Percentiles rank a stretch among this genome's conserved stretches.
These are phyloP conservation scores for Drosophila fungiperda DNA, from an alignment of 2,888 invertebrate species.

Conservation along the genomic window DNA sequence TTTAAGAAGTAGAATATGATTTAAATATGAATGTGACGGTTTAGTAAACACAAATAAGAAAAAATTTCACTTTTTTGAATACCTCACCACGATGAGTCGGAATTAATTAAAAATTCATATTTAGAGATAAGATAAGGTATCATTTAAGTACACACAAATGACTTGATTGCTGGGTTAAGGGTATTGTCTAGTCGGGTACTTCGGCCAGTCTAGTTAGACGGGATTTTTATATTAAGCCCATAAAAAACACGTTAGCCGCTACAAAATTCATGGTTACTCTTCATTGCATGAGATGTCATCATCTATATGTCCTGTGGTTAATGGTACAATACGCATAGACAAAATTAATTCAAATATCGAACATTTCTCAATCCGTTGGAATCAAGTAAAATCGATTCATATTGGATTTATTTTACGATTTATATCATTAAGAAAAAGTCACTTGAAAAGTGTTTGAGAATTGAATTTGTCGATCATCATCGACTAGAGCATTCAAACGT, in stretches of 20 bases:
- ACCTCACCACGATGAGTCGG: background rate
- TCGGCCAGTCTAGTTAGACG: background rate
- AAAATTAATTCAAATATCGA: background rate
- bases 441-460: background rate
- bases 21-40: background rate
- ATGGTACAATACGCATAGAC: background rate
- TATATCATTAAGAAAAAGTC: background rate
- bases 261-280: background rate
- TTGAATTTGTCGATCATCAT: background rate
- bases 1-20: background rate
- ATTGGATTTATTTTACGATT: background rate
- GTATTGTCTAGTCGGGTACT: background rate
- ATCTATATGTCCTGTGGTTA: background rate
- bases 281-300: conserved; percentile 6
- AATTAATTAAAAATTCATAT: background rate
- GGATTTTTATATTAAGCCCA: background rate
- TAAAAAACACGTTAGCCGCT: background rate
- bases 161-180: background rate
- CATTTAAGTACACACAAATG: background rate
- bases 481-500: conserved; percentile 2
- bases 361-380: background rate
- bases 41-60: background rate
- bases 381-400: background rate
- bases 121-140: conserved; percentile 11
- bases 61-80: background rate